A percentile compares a stretch with the other conserved stretches of the same genome.
phyloP scores from a whole-genome alignment of 2,797 vertebrate genomes.

The Acanthurus leucopareius region DNA sequence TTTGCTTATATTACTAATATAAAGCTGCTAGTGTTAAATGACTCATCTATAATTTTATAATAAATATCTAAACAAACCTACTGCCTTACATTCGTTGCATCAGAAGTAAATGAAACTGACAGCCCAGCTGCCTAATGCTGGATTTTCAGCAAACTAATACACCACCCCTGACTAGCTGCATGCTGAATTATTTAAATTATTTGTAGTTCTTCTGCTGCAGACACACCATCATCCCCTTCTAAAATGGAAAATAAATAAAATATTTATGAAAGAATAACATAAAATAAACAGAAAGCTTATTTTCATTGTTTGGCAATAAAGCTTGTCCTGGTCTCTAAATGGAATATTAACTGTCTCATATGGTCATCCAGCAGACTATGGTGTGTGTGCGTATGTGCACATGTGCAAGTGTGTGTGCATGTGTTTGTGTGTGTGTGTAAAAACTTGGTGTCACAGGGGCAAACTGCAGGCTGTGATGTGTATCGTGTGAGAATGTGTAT shows the following conservation, averaged over 20 bases:
- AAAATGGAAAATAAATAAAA: constrained; percentile 74
- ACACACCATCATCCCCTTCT: constrained; percentile 47
- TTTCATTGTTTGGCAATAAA: constrained; percentile 66
- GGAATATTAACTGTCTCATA: constrained; percentile 64
- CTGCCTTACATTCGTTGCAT: constrained; percentile 21
- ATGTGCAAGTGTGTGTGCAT: constrained; percentile 4
- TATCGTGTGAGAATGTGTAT: constrained; percentile 39
- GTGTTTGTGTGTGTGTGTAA: background rate
- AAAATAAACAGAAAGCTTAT: constrained; percentile 71
- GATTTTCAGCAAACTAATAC: constrained; percentile 24
- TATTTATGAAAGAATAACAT: constrained; percentile 73
- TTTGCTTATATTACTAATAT: background rate
- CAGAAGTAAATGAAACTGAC: constrained; percentile 31
- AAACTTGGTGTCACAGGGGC: constrained; percentile 31
- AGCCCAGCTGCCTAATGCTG: constrained; percentile 10
- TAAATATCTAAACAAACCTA: background rate
- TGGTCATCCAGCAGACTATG: constrained; percentile 39
- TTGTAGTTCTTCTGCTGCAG: constrained; percentile 59
- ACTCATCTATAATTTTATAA: background rate
- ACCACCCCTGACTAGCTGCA: constrained; percentile 36
- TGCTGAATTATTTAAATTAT: constrained; percentile 73
- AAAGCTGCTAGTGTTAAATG: background rate
- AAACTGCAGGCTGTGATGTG: constrained; percentile 54
- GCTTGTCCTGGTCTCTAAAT: constrained; percentile 52
- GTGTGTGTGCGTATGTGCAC: background rate